Conservation (phyloP, 1,140 invertebrate genomes). For the Andrena cerasifolii region DNA sequence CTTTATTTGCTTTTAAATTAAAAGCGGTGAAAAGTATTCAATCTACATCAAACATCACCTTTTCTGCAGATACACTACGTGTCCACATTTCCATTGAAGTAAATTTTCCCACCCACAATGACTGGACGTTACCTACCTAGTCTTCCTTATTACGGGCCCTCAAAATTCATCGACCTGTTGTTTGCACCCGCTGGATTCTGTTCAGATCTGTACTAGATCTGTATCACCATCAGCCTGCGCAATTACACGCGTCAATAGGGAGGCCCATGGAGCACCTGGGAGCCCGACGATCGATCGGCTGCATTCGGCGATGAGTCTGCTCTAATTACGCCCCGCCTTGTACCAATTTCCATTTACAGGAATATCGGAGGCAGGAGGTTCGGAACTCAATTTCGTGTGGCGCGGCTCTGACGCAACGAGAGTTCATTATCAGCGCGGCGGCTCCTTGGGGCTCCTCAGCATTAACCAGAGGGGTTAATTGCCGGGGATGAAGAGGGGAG, state of each 20-base stretch:
- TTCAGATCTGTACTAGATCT: no score
- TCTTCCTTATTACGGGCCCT: no score
- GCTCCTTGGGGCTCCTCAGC: conserved; percentile 18
- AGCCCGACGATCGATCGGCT: conserved; percentile 46
- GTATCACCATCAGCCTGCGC: conserved; percentile 56
- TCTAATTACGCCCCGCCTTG: conserved; percentile 55
- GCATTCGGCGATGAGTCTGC: conserved; percentile 37
- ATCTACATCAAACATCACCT: no score
- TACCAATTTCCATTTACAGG: conserved; percentile 68
- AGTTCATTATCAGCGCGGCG: conserved; percentile 29
- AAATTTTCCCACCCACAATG: no score
- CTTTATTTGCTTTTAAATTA: no score
- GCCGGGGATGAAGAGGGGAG: neutral
- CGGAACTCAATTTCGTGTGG: conserved; percentile 35
- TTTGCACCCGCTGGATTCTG: no score
- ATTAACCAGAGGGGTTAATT: conserved; percentile 39
- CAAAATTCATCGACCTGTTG: no score
- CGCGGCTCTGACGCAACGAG: conserved; percentile 4
- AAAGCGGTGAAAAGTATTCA: no score
- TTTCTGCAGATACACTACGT: no score
- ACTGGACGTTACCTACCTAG: no score
- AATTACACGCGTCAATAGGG: conserved; percentile 51
- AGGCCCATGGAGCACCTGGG: conserved; percentile 44
- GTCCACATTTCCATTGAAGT: no score
- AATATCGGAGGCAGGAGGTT: conserved; percentile 43